Evolutionary conservation across 2,797 vertebrate genomes (phyloP), one percentile per base, ranked within the genome.

Genomic region (Pseudotriccus pelzelni): DNA sequence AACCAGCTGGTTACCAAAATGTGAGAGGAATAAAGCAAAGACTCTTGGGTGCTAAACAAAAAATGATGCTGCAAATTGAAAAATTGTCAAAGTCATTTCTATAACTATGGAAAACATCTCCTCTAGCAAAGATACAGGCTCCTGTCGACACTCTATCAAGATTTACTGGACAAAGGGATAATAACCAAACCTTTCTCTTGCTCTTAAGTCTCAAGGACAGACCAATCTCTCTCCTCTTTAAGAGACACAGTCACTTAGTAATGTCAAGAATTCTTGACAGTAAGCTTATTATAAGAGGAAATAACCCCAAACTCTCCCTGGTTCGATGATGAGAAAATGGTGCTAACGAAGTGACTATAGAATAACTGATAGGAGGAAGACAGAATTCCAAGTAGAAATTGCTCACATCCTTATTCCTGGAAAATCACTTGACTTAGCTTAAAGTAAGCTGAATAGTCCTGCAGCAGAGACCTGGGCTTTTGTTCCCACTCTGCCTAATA

Each of bases 81-180:
- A 95, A 91, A 90, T 27, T 10, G 18, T 74, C 85, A 12, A 82
- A 83, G 81, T 78, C 75, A 39, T 24, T 3, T 6, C 63, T 84
- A 8, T 87, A 94, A 95, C 94, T 90, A 92, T 58, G 34, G 47
- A 63, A 94, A 90, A 83, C 69, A 76, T 63, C 90, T 76, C 59
- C 30, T 12, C 53, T 43, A 60, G 60, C 41, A 79, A 60, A 92
- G 70, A 80, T 37, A 82, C 0, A 15, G 74, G 69, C 34, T 89
- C 55, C 84, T 95, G 62, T 89, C 92, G 95, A 87, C 50, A 73
- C 37, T 5, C 47, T 39, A 28, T 73, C 74, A 75, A 68, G 72
- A 93, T 92, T 85, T 73, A 81, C 67, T 56, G 72, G 86, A 75
- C 75, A 90, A 82, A 93, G 47, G 73, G 83, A 79, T 84, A 91